Percentiles rank a stretch among this genome's conserved stretches.
Evolutionary conservation across 1,140 invertebrate genomes (phyloP).

Genomic region (Andricus grossulariae): DNA sequence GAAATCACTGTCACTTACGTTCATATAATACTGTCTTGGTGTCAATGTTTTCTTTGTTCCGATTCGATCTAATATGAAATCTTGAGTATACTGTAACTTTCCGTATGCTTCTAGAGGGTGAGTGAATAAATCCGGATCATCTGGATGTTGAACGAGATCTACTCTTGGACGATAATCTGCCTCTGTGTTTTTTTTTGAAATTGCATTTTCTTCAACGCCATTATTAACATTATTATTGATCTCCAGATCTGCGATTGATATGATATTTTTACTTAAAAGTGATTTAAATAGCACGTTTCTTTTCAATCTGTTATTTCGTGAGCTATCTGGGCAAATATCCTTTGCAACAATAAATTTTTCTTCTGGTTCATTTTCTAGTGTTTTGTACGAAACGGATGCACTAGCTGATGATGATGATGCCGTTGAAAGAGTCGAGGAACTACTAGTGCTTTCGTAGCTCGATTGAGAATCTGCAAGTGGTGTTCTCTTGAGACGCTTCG

Average conservation of each 20-base stretch:
- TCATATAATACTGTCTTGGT: neutral
- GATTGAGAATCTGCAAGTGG: too few relatives aligned
- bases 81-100: neutral
- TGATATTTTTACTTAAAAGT: neutral
- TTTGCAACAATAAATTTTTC: too few relatives aligned
- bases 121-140: neutral
- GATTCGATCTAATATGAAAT: neutral
- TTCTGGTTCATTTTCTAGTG: too few relatives aligned
- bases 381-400: too few relatives aligned
- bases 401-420: too few relatives aligned
- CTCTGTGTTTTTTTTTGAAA: neutral
- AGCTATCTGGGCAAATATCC: neutral
- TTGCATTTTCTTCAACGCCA: neutral
- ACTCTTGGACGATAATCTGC: neutral
- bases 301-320: neutral
- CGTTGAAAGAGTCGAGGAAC: too few relatives aligned
- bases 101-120: neutral
- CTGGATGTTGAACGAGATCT: neutral
- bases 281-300: neutral
- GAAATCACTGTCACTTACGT: neutral
- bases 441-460: too few relatives aligned
- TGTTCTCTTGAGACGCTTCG: too few relatives aligned
- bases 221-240: neutral
- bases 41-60: neutral
- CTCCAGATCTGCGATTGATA: neutral